Percentiles rank a stretch among this genome's conserved stretches.
These are phyloP conservation scores for Trichonephila clavata DNA, from an alignment of 1,140 invertebrate species.

Conservation along the genomic window DNA sequence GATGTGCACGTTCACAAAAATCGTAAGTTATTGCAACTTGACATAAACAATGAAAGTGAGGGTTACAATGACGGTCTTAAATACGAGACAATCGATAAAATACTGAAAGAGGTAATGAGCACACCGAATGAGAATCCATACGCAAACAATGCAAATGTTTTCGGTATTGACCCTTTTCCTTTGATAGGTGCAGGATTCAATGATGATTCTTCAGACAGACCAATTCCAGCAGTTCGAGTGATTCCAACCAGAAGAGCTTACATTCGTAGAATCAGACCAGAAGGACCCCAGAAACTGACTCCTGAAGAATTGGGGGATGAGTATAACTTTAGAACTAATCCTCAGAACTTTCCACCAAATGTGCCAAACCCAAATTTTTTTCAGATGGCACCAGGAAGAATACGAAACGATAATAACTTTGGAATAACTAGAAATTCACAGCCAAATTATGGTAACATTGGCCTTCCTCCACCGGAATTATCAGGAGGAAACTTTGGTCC, in stretches of 20 bases:
- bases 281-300: constrained; percentile 4
- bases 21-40: constrained; percentile 51
- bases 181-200: constrained; percentile 56
- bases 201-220: constrained; percentile 56
- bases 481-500: constrained; percentile 29
- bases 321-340: constrained; percentile 39
- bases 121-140: constrained; percentile 33
- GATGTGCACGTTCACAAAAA: not conserved
- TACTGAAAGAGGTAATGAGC: not conserved
- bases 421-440: constrained; percentile 30
- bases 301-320: constrained; percentile 39
- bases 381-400: not conserved
- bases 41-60: not conserved
- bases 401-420: constrained; percentile 56
- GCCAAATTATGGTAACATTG: not conserved
- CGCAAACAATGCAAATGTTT: not conserved
- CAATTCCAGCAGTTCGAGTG: constrained; percentile 68
- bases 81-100: not conserved
- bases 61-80: not conserved
- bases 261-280: constrained; percentile 57
- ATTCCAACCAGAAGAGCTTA: constrained; percentile 71
- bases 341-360: constrained; percentile 51
- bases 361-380: constrained; percentile 24
- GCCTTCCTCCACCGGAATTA: constrained; percentile 5
- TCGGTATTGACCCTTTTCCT: constrained; percentile 53